Percentiles rank a stretch among this genome's conserved stretches.
phyloP scores from a whole-genome alignment of 2,113 vertebrate species.

The Scopus umbretta region DNA sequence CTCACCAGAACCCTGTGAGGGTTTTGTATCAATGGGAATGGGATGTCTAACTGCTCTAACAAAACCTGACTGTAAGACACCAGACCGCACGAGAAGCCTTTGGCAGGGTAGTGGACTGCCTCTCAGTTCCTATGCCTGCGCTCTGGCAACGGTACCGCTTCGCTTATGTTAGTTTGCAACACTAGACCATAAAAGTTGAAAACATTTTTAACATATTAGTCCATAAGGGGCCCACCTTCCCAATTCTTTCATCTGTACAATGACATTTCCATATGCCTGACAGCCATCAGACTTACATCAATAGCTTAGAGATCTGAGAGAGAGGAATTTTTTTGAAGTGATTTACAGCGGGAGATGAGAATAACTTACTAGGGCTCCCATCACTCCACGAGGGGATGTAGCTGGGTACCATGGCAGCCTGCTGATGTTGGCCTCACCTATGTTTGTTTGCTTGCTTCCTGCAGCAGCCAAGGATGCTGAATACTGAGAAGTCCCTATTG shows the following conservation, averaged over 20 bases:
- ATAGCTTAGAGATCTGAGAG: neutral
- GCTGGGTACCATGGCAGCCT: neutral
- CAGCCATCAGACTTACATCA: neutral
- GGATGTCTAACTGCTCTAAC: neutral
- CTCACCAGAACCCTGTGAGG: neutral
- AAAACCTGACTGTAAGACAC: neutral
- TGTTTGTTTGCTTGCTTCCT: neutral
- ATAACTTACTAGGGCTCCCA: neutral
- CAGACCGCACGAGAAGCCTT: neutral
- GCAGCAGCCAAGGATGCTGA: neutral
- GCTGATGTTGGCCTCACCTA: neutral
- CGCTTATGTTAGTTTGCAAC: neutral
- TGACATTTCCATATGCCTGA: neutral
- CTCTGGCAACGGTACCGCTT: neutral
- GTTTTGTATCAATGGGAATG: neutral
- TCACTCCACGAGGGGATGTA: neutral
- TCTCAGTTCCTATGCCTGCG: neutral
- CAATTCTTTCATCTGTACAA: neutral
- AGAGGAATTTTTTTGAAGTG: neutral
- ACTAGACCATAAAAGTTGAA: neutral
- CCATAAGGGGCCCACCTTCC: neutral
- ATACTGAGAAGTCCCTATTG: neutral
- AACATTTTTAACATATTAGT: neutral
- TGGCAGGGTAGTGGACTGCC: neutral
- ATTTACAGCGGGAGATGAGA: neutral